Base-by-base conservation (phyloP, 1,140 invertebrate genomes). In the Drosophila ogumai region DNA sequence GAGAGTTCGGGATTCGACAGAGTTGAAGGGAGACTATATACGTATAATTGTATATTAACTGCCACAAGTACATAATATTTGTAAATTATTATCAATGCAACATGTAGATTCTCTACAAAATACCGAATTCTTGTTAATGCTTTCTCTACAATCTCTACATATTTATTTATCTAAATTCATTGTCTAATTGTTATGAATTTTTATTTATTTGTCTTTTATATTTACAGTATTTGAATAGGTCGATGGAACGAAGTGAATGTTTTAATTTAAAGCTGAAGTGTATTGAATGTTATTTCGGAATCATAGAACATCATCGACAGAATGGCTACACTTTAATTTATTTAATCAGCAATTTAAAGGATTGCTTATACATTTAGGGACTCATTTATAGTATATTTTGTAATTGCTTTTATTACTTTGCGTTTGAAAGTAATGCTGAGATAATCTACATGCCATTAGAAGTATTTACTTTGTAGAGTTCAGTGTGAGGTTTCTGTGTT, bases 51-150 rank as follows among this genome's bases (percentile, higher is more conserved):
- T 79, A 74, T 81, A 74, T 68, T 50, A 65, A 76, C 68, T 81
- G 82, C 69, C 68, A 64, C 74, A 79, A 75, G 66, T 78, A 72
- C 77, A 82, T 68, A 82, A 77, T 84, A 69, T 85, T 86, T 87
- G 82, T 88, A 85, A 90, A 90, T 90, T 90, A 90, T 90, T 90
- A 90, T 90, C 85, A 79, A 85, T 90, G 81, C 85, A 90, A 90
- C 85, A 86, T 88, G 84, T 87, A 87, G 84, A 87, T 88, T 74
- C 76, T 87, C 84, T 88, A 88, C 85, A 88, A 88, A 88, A 88
- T 90, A 87, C 82, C 84, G 76, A 88, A 82, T 87, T 66, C 76
- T 34, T 65, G 36, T 65, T 73, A 61, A 54, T 54, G 50, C 50
- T 36, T 40, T 69, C 17, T 72, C 57, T 81, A 82, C 59, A 49